phyloP scores from a whole-genome alignment of 2,888 invertebrate species.

The Cryptosula pallasiana region DNA sequence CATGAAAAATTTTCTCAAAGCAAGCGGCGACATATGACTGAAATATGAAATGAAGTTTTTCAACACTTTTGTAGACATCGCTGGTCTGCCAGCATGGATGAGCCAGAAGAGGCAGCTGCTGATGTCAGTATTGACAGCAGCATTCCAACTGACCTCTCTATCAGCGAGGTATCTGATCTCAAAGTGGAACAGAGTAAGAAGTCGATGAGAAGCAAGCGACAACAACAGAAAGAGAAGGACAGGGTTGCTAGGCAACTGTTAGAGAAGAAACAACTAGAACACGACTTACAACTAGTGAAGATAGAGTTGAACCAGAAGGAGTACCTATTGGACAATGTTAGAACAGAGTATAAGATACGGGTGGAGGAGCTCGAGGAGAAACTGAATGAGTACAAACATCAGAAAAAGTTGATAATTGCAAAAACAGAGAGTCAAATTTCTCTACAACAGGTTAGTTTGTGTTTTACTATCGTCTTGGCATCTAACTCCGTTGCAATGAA shows the following conservation, averaged over 20 bases:
- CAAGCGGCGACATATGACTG: too few relatives aligned
- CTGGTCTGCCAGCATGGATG: neutral
- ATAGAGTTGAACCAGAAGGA: slow-evolving; percentile 52
- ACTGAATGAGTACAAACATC: slow-evolving; percentile 47
- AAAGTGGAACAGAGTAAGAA: neutral
- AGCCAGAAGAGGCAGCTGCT: neutral
- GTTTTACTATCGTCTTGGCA: too few relatives aligned
- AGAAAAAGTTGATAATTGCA: slow-evolving; percentile 49
- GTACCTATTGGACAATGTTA: slow-evolving; percentile 48
- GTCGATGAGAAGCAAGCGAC: neutral
- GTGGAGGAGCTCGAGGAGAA: slow-evolving; percentile 52
- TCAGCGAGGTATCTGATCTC: slow-evolving; percentile 8
- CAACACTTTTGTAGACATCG: too few relatives aligned
- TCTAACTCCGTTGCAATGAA: too few relatives aligned
- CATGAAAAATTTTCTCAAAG: too few relatives aligned
- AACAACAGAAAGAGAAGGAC: slow-evolving; percentile 30
- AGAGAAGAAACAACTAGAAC: slow-evolving; percentile 50
- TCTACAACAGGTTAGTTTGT: slow-evolving; percentile 26
- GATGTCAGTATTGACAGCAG: slow-evolving; percentile 18
- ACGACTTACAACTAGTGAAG: slow-evolving; percentile 51
- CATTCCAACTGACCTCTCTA: slow-evolving; percentile 16
- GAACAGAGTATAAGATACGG: slow-evolving; percentile 46
- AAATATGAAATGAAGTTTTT: too few relatives aligned
- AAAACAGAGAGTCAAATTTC: slow-evolving; percentile 47
- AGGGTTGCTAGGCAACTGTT: slow-evolving; percentile 45